Conservation (phyloP, 2,888 invertebrate genomes). For the Watsonalla cultraria region DNA sequence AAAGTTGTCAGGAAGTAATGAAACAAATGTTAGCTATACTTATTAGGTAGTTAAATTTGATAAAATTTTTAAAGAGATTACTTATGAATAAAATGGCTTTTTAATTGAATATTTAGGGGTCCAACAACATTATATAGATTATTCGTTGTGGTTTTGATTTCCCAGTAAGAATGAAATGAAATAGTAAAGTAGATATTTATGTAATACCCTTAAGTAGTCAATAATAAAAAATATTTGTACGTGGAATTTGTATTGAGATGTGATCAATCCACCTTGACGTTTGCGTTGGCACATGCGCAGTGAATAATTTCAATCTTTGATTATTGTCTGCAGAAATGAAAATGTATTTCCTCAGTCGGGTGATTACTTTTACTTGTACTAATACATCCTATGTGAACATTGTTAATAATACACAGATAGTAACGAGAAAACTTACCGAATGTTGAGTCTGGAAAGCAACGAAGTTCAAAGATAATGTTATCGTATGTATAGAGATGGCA, state of each 20-base stretch:
- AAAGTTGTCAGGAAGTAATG: conserved; percentile 52
- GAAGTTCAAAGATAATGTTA: no score
- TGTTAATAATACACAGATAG: no score
- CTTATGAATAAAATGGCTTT: conserved; percentile 74
- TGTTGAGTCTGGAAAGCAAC: no score
- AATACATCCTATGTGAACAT: no score
- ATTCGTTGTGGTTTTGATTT: conserved; percentile 43
- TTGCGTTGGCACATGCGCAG: neutral
- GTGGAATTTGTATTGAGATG: neutral
- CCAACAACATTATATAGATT: conserved; percentile 62
- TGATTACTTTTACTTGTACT: no score
- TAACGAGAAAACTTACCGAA: no score
- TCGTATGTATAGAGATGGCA: no score
- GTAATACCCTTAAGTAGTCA: conserved; percentile 10
- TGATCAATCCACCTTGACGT: neutral
- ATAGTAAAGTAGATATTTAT: conserved; percentile 19
- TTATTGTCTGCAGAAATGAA: neutral
- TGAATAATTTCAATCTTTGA: neutral
- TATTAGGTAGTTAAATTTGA: conserved; percentile 71
- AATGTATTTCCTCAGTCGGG: neutral
- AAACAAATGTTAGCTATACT: conserved; percentile 61
- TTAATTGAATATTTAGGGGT: conserved; percentile 74
- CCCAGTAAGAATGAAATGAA: conserved; percentile 28
- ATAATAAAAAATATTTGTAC: neutral
- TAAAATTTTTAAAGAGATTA: conserved; percentile 72